Percentiles rank a stretch among this genome's conserved stretches.
Evolutionary conservation across 1,140 invertebrate genomes (phyloP).

Genomic region (Euglossa dilemma): DNA sequence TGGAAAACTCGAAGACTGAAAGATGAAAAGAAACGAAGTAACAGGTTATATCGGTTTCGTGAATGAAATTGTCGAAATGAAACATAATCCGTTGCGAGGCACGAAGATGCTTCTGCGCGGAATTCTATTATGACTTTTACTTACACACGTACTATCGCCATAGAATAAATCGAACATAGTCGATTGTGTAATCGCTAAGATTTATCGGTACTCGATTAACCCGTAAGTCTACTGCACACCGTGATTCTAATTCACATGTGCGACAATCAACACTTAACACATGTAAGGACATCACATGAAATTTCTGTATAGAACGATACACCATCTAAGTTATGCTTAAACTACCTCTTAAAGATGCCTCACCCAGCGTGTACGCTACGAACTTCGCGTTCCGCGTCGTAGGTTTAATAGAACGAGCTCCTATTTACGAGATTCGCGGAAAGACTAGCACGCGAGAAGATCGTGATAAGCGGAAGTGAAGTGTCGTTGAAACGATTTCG

Average conservation of each 20-base stretch:
- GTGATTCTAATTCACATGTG: slow-evolving; percentile 62
- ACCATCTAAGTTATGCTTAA: slow-evolving; percentile 52
- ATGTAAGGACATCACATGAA: slow-evolving; percentile 72
- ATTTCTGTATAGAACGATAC: slow-evolving; percentile 61
- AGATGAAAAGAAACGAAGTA: not conserved
- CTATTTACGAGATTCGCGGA: slow-evolving; percentile 3
- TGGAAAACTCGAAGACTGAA: not conserved
- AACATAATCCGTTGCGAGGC: not conserved
- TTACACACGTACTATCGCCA: slow-evolving; percentile 13
- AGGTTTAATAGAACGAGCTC: not conserved
- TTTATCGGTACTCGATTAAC: slow-evolving; percentile 53
- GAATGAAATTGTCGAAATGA: not conserved
- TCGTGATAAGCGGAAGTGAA: not conserved
- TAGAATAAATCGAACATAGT: slow-evolving; percentile 35
- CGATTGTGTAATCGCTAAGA: slow-evolving; percentile 46
- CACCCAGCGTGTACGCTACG: slow-evolving; percentile 30
- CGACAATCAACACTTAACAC: slow-evolving; percentile 72
- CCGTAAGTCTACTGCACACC: slow-evolving; percentile 50
- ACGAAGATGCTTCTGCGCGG: not conserved
- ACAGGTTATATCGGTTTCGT: not conserved
- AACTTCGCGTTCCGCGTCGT: slow-evolving; percentile 10
- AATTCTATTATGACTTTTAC: slow-evolving; percentile 10
- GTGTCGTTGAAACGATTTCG: not conserved
- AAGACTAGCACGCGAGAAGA: slow-evolving; percentile 11
- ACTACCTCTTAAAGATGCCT: slow-evolving; percentile 54